These are phyloP conservation scores for Quiscalus mexicanus DNA, from an alignment of 2,113 vertebrate genomes.

Conservation along the genomic window DNA sequence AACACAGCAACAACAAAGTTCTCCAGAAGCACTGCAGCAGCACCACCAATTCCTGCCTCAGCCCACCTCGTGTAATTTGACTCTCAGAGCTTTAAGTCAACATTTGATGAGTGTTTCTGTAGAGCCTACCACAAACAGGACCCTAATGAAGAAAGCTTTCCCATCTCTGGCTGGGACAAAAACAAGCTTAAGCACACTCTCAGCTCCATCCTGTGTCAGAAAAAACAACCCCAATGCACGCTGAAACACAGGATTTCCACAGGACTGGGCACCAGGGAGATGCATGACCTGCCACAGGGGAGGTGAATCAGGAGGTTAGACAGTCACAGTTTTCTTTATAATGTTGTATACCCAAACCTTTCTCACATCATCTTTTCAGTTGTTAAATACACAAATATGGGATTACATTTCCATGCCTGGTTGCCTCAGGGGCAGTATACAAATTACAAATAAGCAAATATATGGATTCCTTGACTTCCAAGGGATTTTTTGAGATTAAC, in stretches of 20 bases:
- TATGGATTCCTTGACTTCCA: neutral
- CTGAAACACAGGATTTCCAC: neutral
- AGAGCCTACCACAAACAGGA: neutral
- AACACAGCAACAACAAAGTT: neutral
- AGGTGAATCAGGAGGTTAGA: neutral
- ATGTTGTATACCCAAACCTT: neutral
- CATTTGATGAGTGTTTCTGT: neutral
- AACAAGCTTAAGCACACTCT: neutral
- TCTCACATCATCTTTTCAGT: neutral
- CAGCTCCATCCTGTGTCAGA: neutral
- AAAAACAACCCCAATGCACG: neutral
- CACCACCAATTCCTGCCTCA: neutral
- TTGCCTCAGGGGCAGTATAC: neutral
- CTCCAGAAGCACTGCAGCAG: neutral
- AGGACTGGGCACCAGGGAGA: neutral
- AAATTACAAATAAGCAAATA: conserved; percentile 15
- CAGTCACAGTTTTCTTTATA: neutral
- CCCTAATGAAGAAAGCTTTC: neutral
- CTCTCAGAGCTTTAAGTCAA: neutral
- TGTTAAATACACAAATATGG: neutral
- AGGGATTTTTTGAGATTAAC: neutral
- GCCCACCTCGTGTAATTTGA: neutral
- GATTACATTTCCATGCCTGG: neutral
- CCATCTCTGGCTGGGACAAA: neutral
- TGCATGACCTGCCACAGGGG: neutral